These are phyloP conservation scores for Oreortyx pictus DNA, from an alignment of 2,797 vertebrate genomes.

Conservation along the genomic window DNA sequence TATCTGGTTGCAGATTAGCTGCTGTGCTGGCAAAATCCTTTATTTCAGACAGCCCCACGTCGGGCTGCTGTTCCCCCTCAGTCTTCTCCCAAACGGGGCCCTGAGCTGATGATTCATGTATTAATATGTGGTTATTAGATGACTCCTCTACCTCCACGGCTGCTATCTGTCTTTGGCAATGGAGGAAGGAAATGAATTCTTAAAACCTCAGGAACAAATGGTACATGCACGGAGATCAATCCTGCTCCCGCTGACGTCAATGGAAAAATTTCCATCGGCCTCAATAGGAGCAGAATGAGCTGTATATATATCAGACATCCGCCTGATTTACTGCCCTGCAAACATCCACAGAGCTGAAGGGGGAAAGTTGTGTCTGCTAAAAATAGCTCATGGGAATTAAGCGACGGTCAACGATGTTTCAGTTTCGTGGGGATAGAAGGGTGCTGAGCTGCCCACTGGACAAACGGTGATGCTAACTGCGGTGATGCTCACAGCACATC, in stretches of 20 bases:
- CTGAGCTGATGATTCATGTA: neutral
- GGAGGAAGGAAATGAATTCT: constrained; percentile 39
- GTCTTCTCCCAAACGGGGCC: neutral
- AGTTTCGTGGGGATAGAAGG: rapidly evolving
- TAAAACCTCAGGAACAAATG: constrained; percentile 22
- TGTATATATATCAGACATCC: neutral
- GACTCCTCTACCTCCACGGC: neutral
- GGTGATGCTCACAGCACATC: neutral
- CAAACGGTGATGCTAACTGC: too few species aligned
- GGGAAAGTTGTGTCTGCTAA: neutral
- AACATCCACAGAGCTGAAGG: neutral
- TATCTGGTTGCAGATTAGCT: neutral
- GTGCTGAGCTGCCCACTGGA: neutral
- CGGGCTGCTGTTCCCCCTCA: neutral
- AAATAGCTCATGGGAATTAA: neutral
- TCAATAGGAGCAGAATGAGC: neutral
- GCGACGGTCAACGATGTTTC: neutral
- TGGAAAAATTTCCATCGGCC: neutral
- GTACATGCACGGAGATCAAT: neutral
- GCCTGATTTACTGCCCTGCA: neutral
- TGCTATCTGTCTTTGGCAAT: neutral
- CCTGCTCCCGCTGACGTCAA: constrained; percentile 1
- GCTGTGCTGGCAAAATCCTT: neutral
- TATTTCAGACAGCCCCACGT: neutral
- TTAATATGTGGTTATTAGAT: neutral